Percentiles rank a stretch among this genome's conserved stretches.
phyloP scores from a whole-genome alignment of 2,113 vertebrate species.

The Hydropotes inermis region DNA sequence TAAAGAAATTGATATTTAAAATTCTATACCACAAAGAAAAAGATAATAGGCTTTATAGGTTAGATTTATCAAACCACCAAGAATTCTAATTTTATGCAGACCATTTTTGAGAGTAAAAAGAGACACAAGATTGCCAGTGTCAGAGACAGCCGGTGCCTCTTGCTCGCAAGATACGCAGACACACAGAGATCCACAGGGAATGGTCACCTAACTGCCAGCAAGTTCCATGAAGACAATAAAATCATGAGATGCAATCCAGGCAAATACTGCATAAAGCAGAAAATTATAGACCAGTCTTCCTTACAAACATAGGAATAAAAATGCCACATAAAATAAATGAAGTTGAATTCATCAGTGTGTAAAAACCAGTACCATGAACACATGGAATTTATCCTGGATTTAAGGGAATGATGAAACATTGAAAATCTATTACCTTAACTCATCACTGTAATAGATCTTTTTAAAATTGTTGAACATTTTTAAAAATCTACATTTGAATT shows the following conservation, averaged over 20 bases:
- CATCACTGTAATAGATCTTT: not conserved
- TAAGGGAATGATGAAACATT: not conserved
- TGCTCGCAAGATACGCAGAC: not conserved
- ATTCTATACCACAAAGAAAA: not conserved
- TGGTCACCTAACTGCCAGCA: not conserved
- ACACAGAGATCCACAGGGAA: not conserved
- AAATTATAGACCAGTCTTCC: not conserved
- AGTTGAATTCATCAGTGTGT: not conserved
- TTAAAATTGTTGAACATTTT: not conserved
- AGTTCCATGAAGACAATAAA: slow-evolving; percentile 20
- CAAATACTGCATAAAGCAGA: not conserved
- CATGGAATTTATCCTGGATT: not conserved
- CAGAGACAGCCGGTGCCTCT: not conserved
- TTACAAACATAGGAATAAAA: not conserved
- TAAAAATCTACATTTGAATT: not conserved
- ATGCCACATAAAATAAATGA: not conserved
- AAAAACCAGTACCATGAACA: not conserved
- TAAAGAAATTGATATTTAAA: not conserved
- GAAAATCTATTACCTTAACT: not conserved
- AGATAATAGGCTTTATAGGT: not conserved
- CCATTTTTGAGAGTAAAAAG: not conserved
- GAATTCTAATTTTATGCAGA: not conserved
- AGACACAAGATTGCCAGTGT: not conserved
- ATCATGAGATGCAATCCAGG: not conserved
- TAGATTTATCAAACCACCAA: not conserved